These are phyloP conservation scores for Eulithis testata DNA, from an alignment of 2,888 invertebrate genomes.

Conservation along the genomic window DNA sequence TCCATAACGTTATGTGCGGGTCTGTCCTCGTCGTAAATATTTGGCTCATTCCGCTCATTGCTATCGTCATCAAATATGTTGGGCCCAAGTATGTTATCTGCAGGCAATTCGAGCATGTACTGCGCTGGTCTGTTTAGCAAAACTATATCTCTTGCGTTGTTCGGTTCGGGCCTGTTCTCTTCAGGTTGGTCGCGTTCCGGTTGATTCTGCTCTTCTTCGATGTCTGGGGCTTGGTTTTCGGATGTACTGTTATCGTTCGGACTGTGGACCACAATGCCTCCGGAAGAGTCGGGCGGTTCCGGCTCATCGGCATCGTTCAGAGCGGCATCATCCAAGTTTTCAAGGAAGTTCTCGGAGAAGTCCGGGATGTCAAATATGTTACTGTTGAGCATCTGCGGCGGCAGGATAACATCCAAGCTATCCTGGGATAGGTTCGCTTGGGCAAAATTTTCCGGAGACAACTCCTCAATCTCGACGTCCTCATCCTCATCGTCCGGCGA, in stretches of 20 bases:
- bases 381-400: constrained; percentile 40
- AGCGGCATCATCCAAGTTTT: constrained; percentile 38
- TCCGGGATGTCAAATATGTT: constrained; percentile 43
- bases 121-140: constrained; percentile 7
- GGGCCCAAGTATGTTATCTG: constrained; percentile 14
- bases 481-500: constrained; percentile 10
- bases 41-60: constrained; percentile 10
- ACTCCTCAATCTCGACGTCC: constrained; percentile 20
- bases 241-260: neutral
- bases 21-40: constrained; percentile 15
- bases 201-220: neutral
- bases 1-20: constrained; percentile 19
- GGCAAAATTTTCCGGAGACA: constrained; percentile 25
- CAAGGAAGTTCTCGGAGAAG: constrained; percentile 41
- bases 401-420: constrained; percentile 30
- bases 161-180: constrained; percentile 2
- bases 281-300: constrained; percentile 13
- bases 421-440: constrained; percentile 23
- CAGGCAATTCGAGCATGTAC: constrained; percentile 15
- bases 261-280: constrained; percentile 20
- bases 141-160: neutral
- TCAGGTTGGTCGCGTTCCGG: neutral
- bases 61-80: constrained; percentile 31
- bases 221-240: constrained; percentile 2
- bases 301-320: constrained; percentile 23